Evolutionary conservation across 2,113 vertebrate species (phyloP).

Genomic region (Piliocolobus tephrosceles): DNA sequence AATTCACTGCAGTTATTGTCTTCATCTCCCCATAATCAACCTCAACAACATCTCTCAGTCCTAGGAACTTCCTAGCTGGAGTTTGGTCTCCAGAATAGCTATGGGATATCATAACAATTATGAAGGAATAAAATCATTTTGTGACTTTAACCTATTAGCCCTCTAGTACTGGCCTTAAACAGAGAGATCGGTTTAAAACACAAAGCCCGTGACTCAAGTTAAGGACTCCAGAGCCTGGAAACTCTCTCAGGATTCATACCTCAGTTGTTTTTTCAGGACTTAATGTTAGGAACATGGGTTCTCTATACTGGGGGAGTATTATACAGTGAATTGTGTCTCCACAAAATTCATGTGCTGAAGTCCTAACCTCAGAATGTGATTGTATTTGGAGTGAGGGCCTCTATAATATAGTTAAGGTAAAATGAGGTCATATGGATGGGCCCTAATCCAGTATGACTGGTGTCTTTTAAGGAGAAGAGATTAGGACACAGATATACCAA

Average conservation of each 20-base stretch:
- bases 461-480: not conserved
- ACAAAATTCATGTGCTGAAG: not conserved
- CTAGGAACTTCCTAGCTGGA: not conserved
- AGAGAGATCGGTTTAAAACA: not conserved
- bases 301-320: not conserved
- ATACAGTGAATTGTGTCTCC: not conserved
- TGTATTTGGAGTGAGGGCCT: not conserved
- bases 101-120: not conserved
- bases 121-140: not conserved
- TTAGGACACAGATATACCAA: not conserved
- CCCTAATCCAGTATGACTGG: not conserved
- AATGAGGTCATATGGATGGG: not conserved
- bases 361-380: not conserved
- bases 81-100: not conserved
- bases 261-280: not conserved
- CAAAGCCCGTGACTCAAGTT: not conserved
- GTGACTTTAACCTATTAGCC: not conserved
- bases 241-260: not conserved
- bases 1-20: too few species aligned
- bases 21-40: not conserved
- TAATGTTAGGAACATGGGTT: not conserved
- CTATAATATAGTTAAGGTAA: not conserved
- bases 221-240: not conserved
- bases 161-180: not conserved
- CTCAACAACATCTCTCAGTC: not conserved